Evolutionary conservation across 2,113 vertebrate species (phyloP).

Genomic region (Larimichthys polyactis): DNA sequence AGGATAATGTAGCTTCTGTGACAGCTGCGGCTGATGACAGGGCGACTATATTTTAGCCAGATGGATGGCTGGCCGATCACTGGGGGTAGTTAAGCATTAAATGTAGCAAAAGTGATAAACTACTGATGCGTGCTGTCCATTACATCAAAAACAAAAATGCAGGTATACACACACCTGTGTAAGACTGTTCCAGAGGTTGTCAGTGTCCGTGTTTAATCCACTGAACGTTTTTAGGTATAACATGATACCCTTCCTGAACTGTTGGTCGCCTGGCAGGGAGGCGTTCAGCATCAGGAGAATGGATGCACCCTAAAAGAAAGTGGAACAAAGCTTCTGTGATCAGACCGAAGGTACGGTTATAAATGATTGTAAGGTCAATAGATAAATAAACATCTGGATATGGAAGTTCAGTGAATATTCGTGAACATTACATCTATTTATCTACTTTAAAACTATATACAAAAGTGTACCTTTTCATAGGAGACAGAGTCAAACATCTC

Average conservation of each 20-base stretch:
- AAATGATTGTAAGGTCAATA: not conserved
- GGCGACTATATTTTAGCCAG: not conserved
- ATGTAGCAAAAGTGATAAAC: not conserved
- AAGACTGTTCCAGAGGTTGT: conserved; percentile 93
- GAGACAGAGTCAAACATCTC: conserved; percentile 98
- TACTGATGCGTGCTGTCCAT: not conserved
- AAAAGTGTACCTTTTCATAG: conserved; percentile 91
- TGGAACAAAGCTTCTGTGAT: conserved; percentile 18
- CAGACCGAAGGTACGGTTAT: not conserved
- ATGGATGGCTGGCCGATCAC: not conserved
- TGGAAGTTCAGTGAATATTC: not conserved
- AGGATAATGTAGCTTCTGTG: not conserved
- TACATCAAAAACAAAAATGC: not conserved
- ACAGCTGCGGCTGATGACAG: not conserved
- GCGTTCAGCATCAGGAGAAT: conserved; percentile 93
- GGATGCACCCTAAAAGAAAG: conserved; percentile 89
- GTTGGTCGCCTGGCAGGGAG: conserved; percentile 84
- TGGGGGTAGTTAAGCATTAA: not conserved
- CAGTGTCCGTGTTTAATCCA: conserved; percentile 86
- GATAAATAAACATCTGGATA: not conserved
- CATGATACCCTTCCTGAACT: conserved; percentile 89
- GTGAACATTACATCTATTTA: not conserved
- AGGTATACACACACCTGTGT: conserved; percentile 84
- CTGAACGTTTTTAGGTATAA: conserved; percentile 88
- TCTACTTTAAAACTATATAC: not conserved